phyloP scores from a whole-genome alignment of 2,888 invertebrate species.

The Drosophila monieri region DNA sequence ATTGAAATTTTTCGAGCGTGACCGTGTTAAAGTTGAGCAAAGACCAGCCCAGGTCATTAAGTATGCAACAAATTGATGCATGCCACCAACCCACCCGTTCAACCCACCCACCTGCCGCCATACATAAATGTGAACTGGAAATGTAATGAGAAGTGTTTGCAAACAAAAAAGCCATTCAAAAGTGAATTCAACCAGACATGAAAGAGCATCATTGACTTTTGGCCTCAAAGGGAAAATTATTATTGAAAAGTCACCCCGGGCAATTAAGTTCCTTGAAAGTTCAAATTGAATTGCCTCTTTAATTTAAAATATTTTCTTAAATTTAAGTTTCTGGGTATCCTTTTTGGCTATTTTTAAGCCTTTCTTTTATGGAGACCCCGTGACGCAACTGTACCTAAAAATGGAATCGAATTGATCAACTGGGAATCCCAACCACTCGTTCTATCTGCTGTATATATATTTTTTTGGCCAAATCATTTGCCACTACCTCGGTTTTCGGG shows the following conservation, averaged over 20 bases:
- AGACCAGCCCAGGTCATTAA: conserved; percentile 39
- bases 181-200: not conserved
- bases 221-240: conserved; percentile 1
- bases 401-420: conserved; percentile 48
- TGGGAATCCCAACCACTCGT: conserved; percentile 29
- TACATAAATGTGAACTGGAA: not conserved
- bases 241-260: not conserved
- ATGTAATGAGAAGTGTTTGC: conserved; percentile 2
- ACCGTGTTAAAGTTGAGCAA: conserved; percentile 14
- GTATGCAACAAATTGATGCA: conserved; percentile 62
- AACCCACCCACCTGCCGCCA: not conserved
- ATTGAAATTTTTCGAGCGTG: conserved; percentile 71
- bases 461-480: conserved; percentile 1
- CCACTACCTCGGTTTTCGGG: not conserved
- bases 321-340: not conserved
- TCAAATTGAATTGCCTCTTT: not conserved
- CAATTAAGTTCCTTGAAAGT: not conserved
- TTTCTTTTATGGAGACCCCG: not conserved
- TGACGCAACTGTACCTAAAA: conserved; percentile 37
- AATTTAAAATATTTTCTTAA: not conserved
- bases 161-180: not conserved
- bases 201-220: conserved; percentile 1
- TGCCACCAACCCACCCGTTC: not conserved
- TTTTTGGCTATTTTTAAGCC: not conserved
- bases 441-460: not conserved